These are phyloP conservation scores for Biston betularia DNA, from an alignment of 2,888 invertebrate species.

Conservation along the genomic window DNA sequence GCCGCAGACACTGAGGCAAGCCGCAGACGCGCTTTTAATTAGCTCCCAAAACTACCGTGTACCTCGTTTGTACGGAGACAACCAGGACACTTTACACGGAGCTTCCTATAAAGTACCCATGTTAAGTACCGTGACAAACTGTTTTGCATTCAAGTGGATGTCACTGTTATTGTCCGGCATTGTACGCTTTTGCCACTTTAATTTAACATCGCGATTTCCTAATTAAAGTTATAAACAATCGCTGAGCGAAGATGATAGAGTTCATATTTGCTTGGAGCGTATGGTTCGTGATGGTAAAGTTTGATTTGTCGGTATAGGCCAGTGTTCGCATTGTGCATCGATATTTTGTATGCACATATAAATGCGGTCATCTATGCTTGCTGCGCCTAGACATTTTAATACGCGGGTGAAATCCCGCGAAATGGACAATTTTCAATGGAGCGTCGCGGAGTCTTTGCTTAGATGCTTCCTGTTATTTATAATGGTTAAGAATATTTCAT, in stretches of 20 bases:
- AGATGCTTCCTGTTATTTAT: slow-evolving; percentile 43
- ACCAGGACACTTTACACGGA: slow-evolving; percentile 56
- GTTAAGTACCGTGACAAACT: slow-evolving; percentile 67
- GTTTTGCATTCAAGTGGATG: slow-evolving; percentile 81
- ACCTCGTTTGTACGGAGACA: slow-evolving; percentile 41
- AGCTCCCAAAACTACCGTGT: slow-evolving; percentile 40
- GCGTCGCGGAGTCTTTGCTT: slow-evolving; percentile 52
- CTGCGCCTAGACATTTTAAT: slow-evolving; percentile 65
- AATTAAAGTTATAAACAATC: slow-evolving; percentile 27
- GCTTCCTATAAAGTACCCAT: slow-evolving; percentile 62
- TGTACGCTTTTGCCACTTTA: slow-evolving; percentile 52
- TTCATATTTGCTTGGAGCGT: slow-evolving; percentile 43
- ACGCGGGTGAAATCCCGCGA: slow-evolving; percentile 65
- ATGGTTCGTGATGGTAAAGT: slow-evolving; percentile 39
- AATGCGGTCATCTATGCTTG: slow-evolving; percentile 79
- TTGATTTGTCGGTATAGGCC: slow-evolving; percentile 60
- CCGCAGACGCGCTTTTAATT: slow-evolving; percentile 41
- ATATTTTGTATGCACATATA: slow-evolving; percentile 84
- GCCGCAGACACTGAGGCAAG: slow-evolving; percentile 25
- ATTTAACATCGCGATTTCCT: slow-evolving; percentile 29
- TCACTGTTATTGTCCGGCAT: slow-evolving; percentile 79
- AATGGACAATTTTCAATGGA: slow-evolving; percentile 62
- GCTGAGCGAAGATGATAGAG: slow-evolving; percentile 43
- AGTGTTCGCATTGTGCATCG: slow-evolving; percentile 78
- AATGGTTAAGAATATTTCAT: slow-evolving; percentile 29